Evolutionary conservation across 2,888 invertebrate genomes (phyloP), one percentile per base, ranked within the genome.

Genomic region (Aspidiotus rigidus): DNA sequence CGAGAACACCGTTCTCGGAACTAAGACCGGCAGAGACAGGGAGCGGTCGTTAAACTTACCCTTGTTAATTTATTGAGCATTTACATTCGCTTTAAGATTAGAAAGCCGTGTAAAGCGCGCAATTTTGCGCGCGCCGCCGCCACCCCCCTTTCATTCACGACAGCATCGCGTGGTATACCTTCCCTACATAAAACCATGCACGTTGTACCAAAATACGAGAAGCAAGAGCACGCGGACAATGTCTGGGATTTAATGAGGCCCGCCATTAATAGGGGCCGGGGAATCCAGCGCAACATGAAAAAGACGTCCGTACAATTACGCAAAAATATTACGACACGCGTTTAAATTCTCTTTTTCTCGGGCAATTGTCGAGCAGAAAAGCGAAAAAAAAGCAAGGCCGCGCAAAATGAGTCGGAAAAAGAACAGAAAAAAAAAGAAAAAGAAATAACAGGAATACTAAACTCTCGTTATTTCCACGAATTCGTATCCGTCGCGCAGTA

Each of bases 31-130:
- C 57, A 64, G 56, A 41, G 55, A 57, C n/a, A 16, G 56, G 57
- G 64, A 57, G 56, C 56, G 64, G 64, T 64, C 64, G 64, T 64
- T 64, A 64, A 64, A 64, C 64, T 64, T 57, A 64, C 64, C 64
- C 64, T 64, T 64, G 64, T 64, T 64, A 64, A 64, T 64, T 64
- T 64, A 64, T 64, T 64, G 57, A 64, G 64, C 57, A 64, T 64
- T 64, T 64, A 64, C 64, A 64, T 64, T 64, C 64, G 64, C 64
- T 64, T 64, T 64, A 64, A 64, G 64, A 64, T 64, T 64, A 64
- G 64, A 64, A 64, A 64, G 57, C 64, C 57, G 64, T 64, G 64
- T 64, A 64, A 64, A 28, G 28, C 54, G 64, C 57, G 64, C 64
- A 42, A 64, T 57, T 57, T 41, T 64, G 42, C 55, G 53, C 64